A percentile compares a stretch with the other conserved stretches of the same genome.
These are phyloP conservation scores for Meteorus cinctellus DNA, from an alignment of 2,888 invertebrate species.

Conservation along the genomic window DNA sequence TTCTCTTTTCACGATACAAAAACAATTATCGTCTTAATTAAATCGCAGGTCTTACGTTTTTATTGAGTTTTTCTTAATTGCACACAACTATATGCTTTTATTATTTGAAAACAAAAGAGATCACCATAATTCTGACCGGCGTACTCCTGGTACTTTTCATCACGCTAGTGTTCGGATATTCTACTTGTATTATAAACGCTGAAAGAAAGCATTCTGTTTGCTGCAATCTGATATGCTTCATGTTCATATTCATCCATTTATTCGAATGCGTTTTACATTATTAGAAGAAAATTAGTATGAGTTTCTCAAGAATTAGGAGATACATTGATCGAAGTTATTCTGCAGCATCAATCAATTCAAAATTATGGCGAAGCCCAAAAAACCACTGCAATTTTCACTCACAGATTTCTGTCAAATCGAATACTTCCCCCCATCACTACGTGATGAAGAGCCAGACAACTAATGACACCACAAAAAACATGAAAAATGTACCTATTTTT, in stretches of 20 bases:
- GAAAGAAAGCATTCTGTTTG: too few relatives aligned
- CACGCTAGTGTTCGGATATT: background rate
- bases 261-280: too few relatives aligned
- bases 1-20: conserved; percentile 46
- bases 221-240: too few relatives aligned
- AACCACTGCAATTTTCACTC: too few relatives aligned
- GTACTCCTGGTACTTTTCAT: background rate
- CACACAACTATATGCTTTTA: conserved; percentile 48
- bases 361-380: too few relatives aligned
- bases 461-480: background rate
- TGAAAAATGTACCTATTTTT: too few relatives aligned
- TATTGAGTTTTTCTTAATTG: conserved; percentile 60
- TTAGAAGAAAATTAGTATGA: too few relatives aligned
- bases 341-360: too few relatives aligned
- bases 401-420: background rate
- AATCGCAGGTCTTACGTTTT: conserved; percentile 66
- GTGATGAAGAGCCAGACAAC: background rate
- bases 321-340: too few relatives aligned
- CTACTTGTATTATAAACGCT: too few relatives aligned
- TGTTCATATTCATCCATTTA: too few relatives aligned
- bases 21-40: conserved; percentile 51
- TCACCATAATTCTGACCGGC: background rate
- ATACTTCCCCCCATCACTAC: background rate
- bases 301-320: too few relatives aligned
- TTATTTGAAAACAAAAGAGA: background rate